Evolutionary conservation across 2,113 vertebrate genomes (phyloP).

Genomic region (Chaetops frenatus): DNA sequence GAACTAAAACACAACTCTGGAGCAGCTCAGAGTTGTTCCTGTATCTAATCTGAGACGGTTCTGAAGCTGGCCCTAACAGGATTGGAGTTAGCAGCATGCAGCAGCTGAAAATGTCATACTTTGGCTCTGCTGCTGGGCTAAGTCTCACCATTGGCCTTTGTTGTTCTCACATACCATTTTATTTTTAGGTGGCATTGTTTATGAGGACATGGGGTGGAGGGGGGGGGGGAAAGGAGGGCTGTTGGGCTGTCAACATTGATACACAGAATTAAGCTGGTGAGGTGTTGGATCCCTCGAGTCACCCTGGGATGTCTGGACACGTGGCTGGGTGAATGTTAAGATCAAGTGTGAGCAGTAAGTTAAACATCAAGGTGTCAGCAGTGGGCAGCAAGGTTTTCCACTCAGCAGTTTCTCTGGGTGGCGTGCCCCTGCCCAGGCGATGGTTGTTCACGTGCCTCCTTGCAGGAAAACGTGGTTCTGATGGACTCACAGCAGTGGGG

Average conservation of each 20-base stretch:
- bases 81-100: neutral
- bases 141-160: neutral
- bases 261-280: neutral
- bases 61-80: neutral
- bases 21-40: neutral
- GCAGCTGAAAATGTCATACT: neutral
- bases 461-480: neutral
- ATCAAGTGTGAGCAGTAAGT: neutral
- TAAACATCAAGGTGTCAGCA: neutral
- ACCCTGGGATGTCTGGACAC: neutral
- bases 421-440: accelerated
- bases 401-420: neutral
- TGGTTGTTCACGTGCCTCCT: neutral
- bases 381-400: neutral
- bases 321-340: neutral
- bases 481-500: neutral
- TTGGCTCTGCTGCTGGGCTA: neutral
- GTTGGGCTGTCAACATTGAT: neutral
- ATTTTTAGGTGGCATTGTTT: neutral
- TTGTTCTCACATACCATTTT: neutral
- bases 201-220: neutral
- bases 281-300: neutral
- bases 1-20: neutral
- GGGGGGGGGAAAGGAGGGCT: neutral
- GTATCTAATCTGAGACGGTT: neutral